Evolutionary conservation across 2,888 invertebrate genomes (phyloP).

Genomic region (Agrochola litura): DNA sequence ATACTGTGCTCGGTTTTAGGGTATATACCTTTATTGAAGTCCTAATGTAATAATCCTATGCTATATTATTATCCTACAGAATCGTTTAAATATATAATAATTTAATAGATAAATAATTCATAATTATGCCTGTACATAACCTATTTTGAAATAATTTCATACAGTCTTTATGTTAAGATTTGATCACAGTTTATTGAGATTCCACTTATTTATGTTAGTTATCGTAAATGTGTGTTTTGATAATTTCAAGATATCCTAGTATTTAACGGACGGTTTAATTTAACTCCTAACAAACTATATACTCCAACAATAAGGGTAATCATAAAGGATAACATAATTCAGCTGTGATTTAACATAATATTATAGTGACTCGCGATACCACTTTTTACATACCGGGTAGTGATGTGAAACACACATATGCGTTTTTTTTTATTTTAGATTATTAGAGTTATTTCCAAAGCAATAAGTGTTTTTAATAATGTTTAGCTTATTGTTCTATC

Average conservation of each 20-base stretch:
- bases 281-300: constrained; percentile 16
- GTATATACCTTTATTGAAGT: constrained; percentile 52
- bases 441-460: constrained; percentile 72
- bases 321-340: constrained; percentile 38
- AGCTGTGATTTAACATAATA: constrained; percentile 58
- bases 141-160: constrained; percentile 37
- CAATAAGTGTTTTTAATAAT: constrained; percentile 72
- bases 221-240: constrained; percentile 55
- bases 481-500: constrained; percentile 75
- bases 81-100: constrained; percentile 41
- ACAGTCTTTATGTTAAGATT: constrained; percentile 25
- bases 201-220: constrained; percentile 37
- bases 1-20: constrained; percentile 55
- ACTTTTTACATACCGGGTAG: constrained; percentile 35
- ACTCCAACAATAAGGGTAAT: constrained; percentile 37
- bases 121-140: constrained; percentile 40
- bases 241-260: constrained; percentile 26
- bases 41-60: constrained; percentile 51
- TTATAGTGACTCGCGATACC: constrained; percentile 29
- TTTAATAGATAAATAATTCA: constrained; percentile 35
- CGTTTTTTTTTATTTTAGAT: constrained; percentile 67
- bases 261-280: constrained; percentile 33
- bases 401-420: constrained; percentile 57
- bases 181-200: constrained; percentile 54
- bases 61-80: constrained; percentile 38